Conservation (phyloP, 2,888 invertebrate genomes). For the Drosophila borealis region DNA sequence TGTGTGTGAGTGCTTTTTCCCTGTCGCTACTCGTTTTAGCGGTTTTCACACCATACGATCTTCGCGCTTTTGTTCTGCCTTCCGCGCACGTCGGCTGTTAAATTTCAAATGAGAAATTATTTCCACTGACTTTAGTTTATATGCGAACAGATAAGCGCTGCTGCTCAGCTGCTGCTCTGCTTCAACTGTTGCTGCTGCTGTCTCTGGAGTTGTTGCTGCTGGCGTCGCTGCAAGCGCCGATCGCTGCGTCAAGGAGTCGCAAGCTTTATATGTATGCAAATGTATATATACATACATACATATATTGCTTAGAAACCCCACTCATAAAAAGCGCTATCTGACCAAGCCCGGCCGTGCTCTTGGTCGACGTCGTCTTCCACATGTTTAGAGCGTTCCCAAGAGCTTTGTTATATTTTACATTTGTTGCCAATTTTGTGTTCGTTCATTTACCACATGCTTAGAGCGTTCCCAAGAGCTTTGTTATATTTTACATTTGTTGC, state of each 20-base stretch:
- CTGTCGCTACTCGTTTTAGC: conserved; percentile 35
- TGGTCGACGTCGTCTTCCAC: conserved; percentile 25
- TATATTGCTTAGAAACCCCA: conserved; percentile 23
- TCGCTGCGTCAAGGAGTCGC: conserved; percentile 46
- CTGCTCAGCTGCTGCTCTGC: conserved; percentile 20
- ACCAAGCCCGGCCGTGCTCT: conserved; percentile 16
- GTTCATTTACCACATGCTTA: conserved; percentile 34
- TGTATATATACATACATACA: background rate
- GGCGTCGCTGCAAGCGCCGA: conserved; percentile 26
- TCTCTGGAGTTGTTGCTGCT: conserved; percentile 38
- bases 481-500: conserved; percentile 41
- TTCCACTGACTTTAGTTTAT: conserved; percentile 80
- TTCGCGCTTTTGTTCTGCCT: conserved; percentile 52
- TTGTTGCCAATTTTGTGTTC: conserved; percentile 52
- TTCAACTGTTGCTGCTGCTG: conserved; percentile 35
- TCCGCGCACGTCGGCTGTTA: conserved; percentile 74
- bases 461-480: conserved; percentile 49
- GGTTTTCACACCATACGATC: conserved; percentile 60
- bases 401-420: conserved; percentile 50
- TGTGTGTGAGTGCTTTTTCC: conserved; percentile 5
- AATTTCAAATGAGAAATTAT: conserved; percentile 83
- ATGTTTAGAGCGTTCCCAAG: conserved; percentile 42
- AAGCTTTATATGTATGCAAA: conserved; percentile 23
- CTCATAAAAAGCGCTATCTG: conserved; percentile 38
- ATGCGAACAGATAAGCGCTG: conserved; percentile 78